phyloP scores from a whole-genome alignment of 2,113 vertebrate species.

The Corythoichthys haematopterus region DNA sequence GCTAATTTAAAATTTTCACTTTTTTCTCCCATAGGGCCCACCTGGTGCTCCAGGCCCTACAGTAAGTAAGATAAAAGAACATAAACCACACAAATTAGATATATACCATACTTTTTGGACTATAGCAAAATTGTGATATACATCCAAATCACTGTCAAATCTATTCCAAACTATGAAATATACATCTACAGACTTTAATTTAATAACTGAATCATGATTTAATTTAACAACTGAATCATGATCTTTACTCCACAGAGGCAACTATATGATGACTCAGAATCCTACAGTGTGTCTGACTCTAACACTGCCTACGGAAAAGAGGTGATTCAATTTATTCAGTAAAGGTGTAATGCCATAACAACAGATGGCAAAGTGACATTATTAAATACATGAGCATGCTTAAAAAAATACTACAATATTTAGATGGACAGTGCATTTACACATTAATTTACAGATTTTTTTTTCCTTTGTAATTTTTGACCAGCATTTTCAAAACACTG shows the following conservation, averaged over 20 bases:
- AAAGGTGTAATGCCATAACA: neutral
- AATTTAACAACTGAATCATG: constrained; percentile 9
- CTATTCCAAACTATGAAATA: neutral
- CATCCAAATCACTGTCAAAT: neutral
- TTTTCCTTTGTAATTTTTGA: neutral
- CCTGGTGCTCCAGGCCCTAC: constrained; percentile 82
- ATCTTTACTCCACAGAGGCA: constrained; percentile 74
- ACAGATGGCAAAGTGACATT: constrained; percentile 19
- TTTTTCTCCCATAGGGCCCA: constrained; percentile 73
- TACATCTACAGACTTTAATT: neutral
- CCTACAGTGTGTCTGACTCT: constrained; percentile 75
- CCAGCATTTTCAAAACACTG: constrained; percentile 90
- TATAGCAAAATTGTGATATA: neutral
- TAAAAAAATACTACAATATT: neutral
- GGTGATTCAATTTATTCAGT: constrained; percentile 66
- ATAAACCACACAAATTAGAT: neutral
- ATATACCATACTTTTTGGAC: no score
- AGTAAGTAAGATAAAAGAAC: constrained; percentile 70
- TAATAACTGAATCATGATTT: constrained; percentile 24
- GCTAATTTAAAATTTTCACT: constrained; percentile 10
- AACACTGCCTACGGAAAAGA: constrained; percentile 76
- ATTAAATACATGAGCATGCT: neutral
- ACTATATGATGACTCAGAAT: constrained; percentile 76
- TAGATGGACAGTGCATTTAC: neutral
- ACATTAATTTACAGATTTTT: neutral